A percentile compares a stretch with the other conserved stretches of the same genome.
These are phyloP conservation scores for Protaetia brevitarsis DNA, from an alignment of 1,140 invertebrate species.

Conservation along the genomic window DNA sequence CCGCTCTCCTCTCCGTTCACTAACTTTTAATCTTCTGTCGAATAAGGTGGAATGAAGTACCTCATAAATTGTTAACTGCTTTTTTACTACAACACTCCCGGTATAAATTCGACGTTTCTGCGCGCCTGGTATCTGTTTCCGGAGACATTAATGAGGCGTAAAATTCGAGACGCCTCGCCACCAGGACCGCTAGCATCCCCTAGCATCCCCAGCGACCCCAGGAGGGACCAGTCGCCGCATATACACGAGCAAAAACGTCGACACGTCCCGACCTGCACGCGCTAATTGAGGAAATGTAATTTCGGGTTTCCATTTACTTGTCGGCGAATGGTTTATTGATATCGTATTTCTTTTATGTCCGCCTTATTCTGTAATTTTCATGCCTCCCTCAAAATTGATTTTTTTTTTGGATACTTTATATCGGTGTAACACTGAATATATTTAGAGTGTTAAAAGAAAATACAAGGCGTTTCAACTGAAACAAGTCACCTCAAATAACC, in stretches of 20 bases:
- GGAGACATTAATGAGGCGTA: conserved; percentile 26
- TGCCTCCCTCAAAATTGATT: too few species aligned
- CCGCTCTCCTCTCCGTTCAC: background rate
- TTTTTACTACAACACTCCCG: conserved; percentile 28
- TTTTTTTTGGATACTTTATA: too few species aligned
- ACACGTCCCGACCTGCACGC: background rate
- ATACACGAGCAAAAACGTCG: too few species aligned
- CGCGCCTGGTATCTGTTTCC: conserved; percentile 26
- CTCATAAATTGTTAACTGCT: conserved; percentile 32
- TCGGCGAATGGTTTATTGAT: background rate
- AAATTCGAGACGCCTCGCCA: conserved; percentile 20
- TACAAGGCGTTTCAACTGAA: too few species aligned
- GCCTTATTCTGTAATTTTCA: background rate
- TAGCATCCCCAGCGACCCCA: background rate
- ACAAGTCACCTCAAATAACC: too few species aligned
- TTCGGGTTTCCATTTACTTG: background rate
- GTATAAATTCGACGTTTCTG: conserved; percentile 21
- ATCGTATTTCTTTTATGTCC: background rate
- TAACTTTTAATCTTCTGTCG: conserved; percentile 31
- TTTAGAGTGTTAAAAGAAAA: too few species aligned
- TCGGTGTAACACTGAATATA: too few species aligned
- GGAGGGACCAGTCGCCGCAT: background rate
- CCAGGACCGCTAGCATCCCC: background rate
- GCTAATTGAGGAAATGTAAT: conserved; percentile 17
- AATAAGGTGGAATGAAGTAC: conserved; percentile 28